phyloP scores from a whole-genome alignment of 2,113 vertebrate species.

The Epinephelus cyanopodus region DNA sequence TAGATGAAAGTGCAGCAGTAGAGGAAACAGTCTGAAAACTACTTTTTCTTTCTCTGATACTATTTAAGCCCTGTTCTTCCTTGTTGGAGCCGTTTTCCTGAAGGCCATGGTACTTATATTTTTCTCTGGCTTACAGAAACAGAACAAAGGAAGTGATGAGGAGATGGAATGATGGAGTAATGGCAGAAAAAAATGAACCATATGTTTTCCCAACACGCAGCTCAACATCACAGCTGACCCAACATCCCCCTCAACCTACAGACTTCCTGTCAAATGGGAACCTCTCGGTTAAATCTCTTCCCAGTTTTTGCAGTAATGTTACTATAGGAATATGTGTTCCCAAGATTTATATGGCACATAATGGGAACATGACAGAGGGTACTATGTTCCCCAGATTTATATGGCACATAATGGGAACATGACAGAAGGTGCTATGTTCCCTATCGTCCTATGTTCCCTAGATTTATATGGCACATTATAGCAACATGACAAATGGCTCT shows the following conservation, averaged over 20 bases:
- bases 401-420: no score
- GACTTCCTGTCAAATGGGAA: constrained; percentile 52
- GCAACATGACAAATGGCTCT: no score
- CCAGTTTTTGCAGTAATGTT: constrained; percentile 1
- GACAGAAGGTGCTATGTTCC: no score
- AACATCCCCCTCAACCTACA: constrained; percentile 32
- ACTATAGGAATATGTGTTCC: constrained; percentile 22
- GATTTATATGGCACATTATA: no score
- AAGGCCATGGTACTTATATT: background rate
- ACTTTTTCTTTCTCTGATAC: background rate
- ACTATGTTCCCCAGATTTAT: no score
- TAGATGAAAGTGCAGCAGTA: background rate
- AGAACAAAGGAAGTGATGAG: constrained; percentile 34
- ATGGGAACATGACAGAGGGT: no score
- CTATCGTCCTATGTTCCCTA: no score
- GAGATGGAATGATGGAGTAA: constrained; percentile 31
- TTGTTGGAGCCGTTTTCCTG: background rate
- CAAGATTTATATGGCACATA: no score
- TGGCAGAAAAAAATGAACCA: constrained; percentile 8
- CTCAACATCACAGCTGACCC: constrained; percentile 48
- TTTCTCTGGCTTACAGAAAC: background rate
- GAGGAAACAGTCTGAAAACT: background rate
- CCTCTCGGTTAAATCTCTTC: constrained; percentile 5
- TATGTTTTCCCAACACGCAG: constrained; percentile 38
- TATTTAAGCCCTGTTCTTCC: background rate